A percentile compares a stretch with the other conserved stretches of the same genome.
These are phyloP conservation scores for Athene noctua DNA, from an alignment of 2,113 vertebrate species.

Conservation along the genomic window DNA sequence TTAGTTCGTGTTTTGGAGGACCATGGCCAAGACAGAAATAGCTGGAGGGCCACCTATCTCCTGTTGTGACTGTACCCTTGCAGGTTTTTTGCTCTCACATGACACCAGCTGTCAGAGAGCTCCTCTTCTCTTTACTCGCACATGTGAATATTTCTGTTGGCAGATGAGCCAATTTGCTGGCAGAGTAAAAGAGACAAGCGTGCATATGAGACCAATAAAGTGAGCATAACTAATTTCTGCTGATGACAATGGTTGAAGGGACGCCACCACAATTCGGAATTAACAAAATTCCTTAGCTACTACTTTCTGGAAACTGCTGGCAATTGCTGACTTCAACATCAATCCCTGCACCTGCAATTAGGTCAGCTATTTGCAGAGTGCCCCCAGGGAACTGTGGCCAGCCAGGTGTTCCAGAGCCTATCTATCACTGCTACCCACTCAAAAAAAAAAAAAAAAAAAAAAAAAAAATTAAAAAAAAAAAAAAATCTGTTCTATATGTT, in stretches of 20 bases:
- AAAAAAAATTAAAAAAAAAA: too few species aligned
- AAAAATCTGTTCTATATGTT: background rate
- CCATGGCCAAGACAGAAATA: background rate
- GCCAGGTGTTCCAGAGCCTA: conserved; percentile 9
- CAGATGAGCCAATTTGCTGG: background rate
- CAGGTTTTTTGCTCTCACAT: background rate
- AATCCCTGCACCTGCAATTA: conserved; percentile 22
- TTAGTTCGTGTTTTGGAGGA: background rate
- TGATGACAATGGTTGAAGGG: background rate
- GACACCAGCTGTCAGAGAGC: background rate
- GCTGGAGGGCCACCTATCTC: background rate
- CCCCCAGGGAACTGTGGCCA: background rate
- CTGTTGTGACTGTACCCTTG: background rate
- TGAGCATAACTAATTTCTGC: background rate
- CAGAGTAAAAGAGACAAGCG: background rate
- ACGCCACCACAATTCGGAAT: background rate
- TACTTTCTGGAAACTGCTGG: background rate
- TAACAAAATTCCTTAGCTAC: background rate
- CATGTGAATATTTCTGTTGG: background rate
- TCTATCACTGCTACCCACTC: background rate
- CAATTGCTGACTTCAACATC: background rate
- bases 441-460: background rate
- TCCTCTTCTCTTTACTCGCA: background rate
- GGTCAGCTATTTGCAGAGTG: conserved; percentile 48
- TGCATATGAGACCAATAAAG: background rate